These are phyloP conservation scores for Mungos mungo DNA, from an alignment of 2,113 vertebrate species.

Conservation along the genomic window DNA sequence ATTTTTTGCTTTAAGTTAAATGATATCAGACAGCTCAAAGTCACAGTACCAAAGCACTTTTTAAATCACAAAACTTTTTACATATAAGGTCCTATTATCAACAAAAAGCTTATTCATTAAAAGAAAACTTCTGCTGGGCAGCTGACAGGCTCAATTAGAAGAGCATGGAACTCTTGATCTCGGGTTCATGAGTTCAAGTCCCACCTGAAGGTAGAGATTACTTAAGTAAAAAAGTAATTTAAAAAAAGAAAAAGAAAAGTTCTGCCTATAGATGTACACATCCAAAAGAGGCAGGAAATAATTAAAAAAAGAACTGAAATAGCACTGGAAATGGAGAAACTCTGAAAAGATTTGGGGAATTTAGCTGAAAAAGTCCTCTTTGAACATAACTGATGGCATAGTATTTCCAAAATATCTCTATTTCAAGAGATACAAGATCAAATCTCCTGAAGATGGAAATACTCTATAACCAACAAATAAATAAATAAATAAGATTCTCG, in stretches of 20 bases:
- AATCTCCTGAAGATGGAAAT: neutral
- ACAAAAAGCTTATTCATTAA: neutral
- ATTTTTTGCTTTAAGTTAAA: neutral
- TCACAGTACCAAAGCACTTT: neutral
- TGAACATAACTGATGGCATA: neutral
- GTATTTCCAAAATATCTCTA: neutral
- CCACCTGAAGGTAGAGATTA: neutral
- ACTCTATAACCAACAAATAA: neutral
- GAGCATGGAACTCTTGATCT: neutral
- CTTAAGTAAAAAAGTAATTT: neutral
- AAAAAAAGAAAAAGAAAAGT: neutral
- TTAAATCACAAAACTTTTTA: neutral
- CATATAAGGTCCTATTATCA: neutral
- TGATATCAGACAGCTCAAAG: neutral
- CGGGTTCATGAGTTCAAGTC: neutral
- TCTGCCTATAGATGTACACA: neutral
- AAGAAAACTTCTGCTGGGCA: neutral
- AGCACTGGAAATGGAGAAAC: neutral
- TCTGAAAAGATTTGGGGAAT: neutral
- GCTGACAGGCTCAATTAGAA: neutral
- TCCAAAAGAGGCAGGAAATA: neutral
- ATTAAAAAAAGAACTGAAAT: neutral
- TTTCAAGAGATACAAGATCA: neutral
- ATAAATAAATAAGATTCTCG: neutral
- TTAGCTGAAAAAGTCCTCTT: neutral